phyloP scores from a whole-genome alignment of 1,140 invertebrate species.

The Sipha flava region DNA sequence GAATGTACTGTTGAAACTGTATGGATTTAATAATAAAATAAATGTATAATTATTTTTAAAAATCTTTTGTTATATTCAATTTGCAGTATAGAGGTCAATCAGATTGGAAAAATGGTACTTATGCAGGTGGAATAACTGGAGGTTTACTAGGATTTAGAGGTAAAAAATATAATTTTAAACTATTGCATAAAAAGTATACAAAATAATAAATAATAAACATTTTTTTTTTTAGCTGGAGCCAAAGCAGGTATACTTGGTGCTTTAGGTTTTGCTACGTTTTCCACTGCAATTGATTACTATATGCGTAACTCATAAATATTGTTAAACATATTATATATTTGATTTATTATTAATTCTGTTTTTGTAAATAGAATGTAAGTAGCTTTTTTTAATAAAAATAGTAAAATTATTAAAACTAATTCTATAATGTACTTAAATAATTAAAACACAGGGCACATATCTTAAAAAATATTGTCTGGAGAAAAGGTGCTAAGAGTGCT shows the following conservation, averaged over 20 bases:
- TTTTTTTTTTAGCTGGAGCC: slow-evolving; percentile 68
- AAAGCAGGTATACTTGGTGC: slow-evolving; percentile 87
- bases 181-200: neutral
- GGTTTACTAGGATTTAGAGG: slow-evolving; percentile 90
- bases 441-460: too few species aligned
- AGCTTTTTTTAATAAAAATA: neutral
- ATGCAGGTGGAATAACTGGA: slow-evolving; percentile 86
- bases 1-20: slow-evolving; percentile 89
- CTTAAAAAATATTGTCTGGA: too few species aligned
- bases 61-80: slow-evolving; percentile 24
- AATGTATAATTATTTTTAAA: neutral
- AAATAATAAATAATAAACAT: slow-evolving; percentile 1
- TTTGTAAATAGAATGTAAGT: slow-evolving; percentile 15
- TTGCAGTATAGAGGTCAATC: slow-evolving; percentile 78
- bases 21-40: slow-evolving; percentile 40
- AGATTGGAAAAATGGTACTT: slow-evolving; percentile 93
- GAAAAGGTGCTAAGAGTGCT: too few species aligned
- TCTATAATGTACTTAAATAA: neutral
- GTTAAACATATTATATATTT: neutral
- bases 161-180: slow-evolving; percentile 42
- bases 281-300: slow-evolving; percentile 90
- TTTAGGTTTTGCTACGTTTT: slow-evolving; percentile 91
- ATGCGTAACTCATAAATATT: slow-evolving; percentile 51
- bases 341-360: neutral
- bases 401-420: neutral